A percentile compares a stretch with the other conserved stretches of the same genome.
phyloP scores from a whole-genome alignment of 2,888 invertebrate genomes.

The Hofmannophila pseudospretella region DNA sequence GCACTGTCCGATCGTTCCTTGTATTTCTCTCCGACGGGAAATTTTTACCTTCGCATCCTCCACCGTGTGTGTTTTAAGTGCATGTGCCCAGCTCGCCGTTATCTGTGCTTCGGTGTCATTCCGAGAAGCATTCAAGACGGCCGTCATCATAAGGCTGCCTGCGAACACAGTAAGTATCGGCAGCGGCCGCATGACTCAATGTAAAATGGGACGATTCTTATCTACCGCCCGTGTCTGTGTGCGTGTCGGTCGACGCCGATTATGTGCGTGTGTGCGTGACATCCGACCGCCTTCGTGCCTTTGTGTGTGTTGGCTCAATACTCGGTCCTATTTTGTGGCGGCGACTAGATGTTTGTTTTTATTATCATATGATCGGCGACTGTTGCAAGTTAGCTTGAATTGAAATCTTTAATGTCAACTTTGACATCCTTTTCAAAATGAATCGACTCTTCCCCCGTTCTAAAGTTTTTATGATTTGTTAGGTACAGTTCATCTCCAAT shows the following conservation, averaged over 20 bases:
- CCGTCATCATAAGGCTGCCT: constrained; percentile 76
- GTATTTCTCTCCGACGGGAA: constrained; percentile 29
- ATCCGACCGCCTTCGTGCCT: constrained; percentile 53
- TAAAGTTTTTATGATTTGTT: too few species aligned
- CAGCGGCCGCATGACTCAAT: constrained; percentile 66
- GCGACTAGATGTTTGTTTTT: constrained; percentile 75
- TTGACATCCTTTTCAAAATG: constrained; percentile 2
- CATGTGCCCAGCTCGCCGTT: constrained; percentile 53
- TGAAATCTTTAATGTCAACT: constrained; percentile 15
- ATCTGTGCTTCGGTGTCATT: constrained; percentile 54
- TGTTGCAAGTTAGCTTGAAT: constrained; percentile 42
- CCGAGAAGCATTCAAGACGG: constrained; percentile 68
- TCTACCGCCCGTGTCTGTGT: constrained; percentile 54
- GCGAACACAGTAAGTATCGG: constrained; percentile 72
- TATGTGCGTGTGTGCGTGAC: constrained; percentile 54
- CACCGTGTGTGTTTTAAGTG: constrained; percentile 34
- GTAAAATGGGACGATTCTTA: constrained; percentile 77
- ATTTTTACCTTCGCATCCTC: constrained; percentile 31
- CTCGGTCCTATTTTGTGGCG: constrained; percentile 72
- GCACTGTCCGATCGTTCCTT: constrained; percentile 38
- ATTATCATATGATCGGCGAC: constrained; percentile 71
- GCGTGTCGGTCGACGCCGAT: constrained; percentile 39
- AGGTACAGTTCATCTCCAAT: too few species aligned
- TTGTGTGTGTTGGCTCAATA: constrained; percentile 64
- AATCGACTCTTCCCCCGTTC: neutral